Evolutionary conservation across 1,140 invertebrate species (phyloP), one percentile per base, ranked within the genome.

Genomic region (Pseudomyrmex flavicornis): DNA sequence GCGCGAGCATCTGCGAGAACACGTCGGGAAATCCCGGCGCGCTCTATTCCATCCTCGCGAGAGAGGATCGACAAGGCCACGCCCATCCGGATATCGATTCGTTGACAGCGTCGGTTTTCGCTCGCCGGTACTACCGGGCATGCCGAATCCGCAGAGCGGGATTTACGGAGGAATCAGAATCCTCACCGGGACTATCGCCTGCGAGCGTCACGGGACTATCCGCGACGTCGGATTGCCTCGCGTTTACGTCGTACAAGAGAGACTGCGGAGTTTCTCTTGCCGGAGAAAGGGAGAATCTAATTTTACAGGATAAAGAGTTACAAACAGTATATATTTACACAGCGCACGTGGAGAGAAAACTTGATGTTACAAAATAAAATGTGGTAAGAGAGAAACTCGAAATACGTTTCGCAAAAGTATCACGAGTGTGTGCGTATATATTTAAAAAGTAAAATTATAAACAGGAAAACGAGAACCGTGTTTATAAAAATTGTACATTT

Each of bases 31-130:
- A 88, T 88, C 68, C 59, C 72, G 35, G 52, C 66, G 72, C 69
- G 76, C 76, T 72, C 66, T 80, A 80, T 87, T 87, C 84, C 86
- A 77, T 75, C 80, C 87, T 74, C 70, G 48, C 35, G 35, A 35
- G 35, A 63, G 88, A 89, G 85, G 88, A 89, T 88, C 85, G 85
- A 88, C 85, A 80, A 88, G 73, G 66, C 88, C 88, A 90, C 88
- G 88, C 88, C 88, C 88, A 90, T 90, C 85, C 88, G 88, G 88
- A 83, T 90, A 90, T 90, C 88, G 88, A 90, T 90, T 90, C 88
- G 88, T 89, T 89, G 88, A 90, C 88, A 89, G 79, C 83, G 88
- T 89, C 84, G 88, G 83, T 89, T 85, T 89, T 87, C 85, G 76
- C 77, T 90, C 69, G 68, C 75, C 35, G 63, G 62, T 85, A 77